Evolutionary conservation across 2,888 invertebrate species (phyloP).

Genomic region (Hypena proboscidalis): DNA sequence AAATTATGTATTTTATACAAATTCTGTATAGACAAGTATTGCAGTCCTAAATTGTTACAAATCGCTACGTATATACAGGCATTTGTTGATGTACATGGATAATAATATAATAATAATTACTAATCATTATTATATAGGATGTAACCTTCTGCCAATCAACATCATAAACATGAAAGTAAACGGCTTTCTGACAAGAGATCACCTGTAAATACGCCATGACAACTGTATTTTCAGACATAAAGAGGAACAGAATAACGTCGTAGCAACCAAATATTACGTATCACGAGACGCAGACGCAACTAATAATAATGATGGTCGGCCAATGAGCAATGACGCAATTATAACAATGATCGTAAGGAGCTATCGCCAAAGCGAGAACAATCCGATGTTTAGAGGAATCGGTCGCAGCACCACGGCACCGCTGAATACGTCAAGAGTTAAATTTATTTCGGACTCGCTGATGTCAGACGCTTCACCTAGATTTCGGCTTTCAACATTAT

Average conservation of each 20-base stretch:
- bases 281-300: slow-evolving; percentile 42
- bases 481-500: slow-evolving; percentile 67
- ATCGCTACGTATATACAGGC: too few relatives aligned
- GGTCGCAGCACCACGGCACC: slow-evolving; percentile 53
- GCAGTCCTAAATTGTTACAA: too few relatives aligned
- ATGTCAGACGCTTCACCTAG: slow-evolving; percentile 84
- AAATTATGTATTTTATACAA: too few relatives aligned
- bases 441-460: slow-evolving; percentile 78
- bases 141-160: too few relatives aligned
- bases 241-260: slow-evolving; percentile 11
- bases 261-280: slow-evolving; percentile 43
- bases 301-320: slow-evolving; percentile 48
- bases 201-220: too few relatives aligned
- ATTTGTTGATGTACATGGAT: too few relatives aligned
- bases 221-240: too few relatives aligned
- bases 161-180: too few relatives aligned
- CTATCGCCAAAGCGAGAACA: slow-evolving; percentile 59
- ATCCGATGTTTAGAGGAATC: slow-evolving; percentile 63
- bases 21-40: too few relatives aligned
- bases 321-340: slow-evolving; percentile 50
- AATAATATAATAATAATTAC: too few relatives aligned
- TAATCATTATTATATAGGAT: too few relatives aligned
- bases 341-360: slow-evolving; percentile 48
- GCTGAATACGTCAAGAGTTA: slow-evolving; percentile 80
- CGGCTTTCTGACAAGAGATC: too few relatives aligned